Evolutionary conservation across 23 tunicate genomes (phyloP), one percentile per base, ranked within the genome.

Genomic region (Phallusia fumigata): DNA sequence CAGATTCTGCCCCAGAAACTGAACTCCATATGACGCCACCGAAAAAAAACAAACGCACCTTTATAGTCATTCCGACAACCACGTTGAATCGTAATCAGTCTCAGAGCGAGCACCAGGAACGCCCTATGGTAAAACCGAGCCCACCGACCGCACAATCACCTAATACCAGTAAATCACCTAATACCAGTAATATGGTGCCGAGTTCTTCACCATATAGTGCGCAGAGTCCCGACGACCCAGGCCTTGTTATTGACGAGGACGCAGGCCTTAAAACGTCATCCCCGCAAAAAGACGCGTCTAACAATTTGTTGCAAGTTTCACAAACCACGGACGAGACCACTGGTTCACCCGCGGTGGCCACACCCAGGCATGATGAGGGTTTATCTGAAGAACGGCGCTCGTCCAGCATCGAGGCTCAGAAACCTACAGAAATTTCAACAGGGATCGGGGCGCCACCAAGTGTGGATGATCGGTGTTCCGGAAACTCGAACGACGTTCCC

Each of bases 1-100:
- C 96, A 0, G 96, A 91, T 85, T 91, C 96, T 3, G 96, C 96
- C 12, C 86, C 96, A 10, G 96, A 91, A 52, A 82, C 83, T 44
- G 96, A 91, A 35, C 80, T 73, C 34, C 84, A 81, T 76, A 36
- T 35, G 52, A 26, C 53, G 1, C 88, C 82, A 13, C 52, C 74
- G 21, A 76, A 35, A 28, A 84, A 77, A 76, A 13, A 80, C 19
- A 35, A 28, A 19, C 30, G 33, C 18, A 13, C 50, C 31, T 24
- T 15, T 30, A 32, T 34, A 0, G n/a, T 65, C 16, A 73, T 33
- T 16, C 32, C 79, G 10, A 32, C 52, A 13, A 36, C 30, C 6
- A 16, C 79, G 13, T 18, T 11, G n/a, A 50, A 10, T 13, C 53
- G 21, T 35, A 32, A 47, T 6, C 51, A 30, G 30, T 35, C 36